phyloP scores from a whole-genome alignment of 1,140 invertebrate species.

The Macrosteles quadrilineatus region DNA sequence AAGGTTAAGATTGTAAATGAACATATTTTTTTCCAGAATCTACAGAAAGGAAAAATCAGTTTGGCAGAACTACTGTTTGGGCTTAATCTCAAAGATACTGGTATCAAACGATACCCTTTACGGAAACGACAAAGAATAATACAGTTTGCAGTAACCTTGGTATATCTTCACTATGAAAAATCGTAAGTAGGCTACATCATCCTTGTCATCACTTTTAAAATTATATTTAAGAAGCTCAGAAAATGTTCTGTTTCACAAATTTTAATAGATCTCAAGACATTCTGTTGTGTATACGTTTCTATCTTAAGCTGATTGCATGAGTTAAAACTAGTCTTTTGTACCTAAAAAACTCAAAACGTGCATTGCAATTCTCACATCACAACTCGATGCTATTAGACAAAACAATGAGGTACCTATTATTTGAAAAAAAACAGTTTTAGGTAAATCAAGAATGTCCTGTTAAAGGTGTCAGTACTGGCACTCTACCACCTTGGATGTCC shows the following conservation, averaged over 20 bases:
- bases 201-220: conserved; percentile 23
- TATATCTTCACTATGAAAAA: conserved; percentile 77
- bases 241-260: conserved; percentile 30
- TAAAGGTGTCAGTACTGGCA: too few species aligned
- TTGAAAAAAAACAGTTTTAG: too few species aligned
- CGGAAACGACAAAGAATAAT: conserved; percentile 79
- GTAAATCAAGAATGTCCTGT: too few species aligned
- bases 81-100: conserved; percentile 85
- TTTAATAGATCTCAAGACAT: conserved; percentile 1
- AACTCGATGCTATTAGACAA: too few species aligned
- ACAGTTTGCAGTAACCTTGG: conserved; percentile 87
- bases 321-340: too few species aligned
- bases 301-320: too few species aligned
- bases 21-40: conserved; percentile 64
- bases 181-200: too few species aligned
- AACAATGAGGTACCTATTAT: too few species aligned
- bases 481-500: too few species aligned
- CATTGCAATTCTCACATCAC: too few species aligned
- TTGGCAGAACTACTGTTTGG: conserved; percentile 91
- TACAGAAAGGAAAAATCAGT: conserved; percentile 77
- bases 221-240: conserved; percentile 14
- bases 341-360: too few species aligned
- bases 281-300: background rate
- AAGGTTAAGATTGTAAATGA: too few species aligned
- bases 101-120: conserved; percentile 83